These are phyloP conservation scores for Nansenia antarctica DNA, from an alignment of 2,113 vertebrate species.

Conservation along the genomic window DNA sequence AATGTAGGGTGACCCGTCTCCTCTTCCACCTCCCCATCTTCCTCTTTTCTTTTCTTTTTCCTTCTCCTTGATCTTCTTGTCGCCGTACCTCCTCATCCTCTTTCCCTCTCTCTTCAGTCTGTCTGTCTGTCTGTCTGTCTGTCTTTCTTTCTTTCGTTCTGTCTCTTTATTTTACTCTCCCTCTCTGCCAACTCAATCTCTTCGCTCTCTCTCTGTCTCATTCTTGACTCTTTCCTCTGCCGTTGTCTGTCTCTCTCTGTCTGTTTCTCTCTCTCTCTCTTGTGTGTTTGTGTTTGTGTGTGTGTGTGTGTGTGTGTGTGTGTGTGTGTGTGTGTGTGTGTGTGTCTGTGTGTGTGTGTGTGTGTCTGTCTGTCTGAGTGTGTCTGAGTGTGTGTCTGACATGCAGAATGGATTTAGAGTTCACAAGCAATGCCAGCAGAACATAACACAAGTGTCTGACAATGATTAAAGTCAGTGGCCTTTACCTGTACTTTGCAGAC, in stretches of 20 bases:
- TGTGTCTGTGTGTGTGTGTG: slow-evolving; percentile 2
- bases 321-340: slow-evolving; percentile 56
- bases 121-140: background rate
- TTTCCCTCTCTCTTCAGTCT: background rate
- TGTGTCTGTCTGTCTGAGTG: slow-evolving; percentile 26
- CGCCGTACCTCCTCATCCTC: too few species aligned
- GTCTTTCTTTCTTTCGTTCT: background rate
- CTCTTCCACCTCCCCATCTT: too few species aligned
- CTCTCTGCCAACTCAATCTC: background rate
- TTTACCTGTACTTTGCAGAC: background rate
- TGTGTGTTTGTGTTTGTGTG: slow-evolving; percentile 48
- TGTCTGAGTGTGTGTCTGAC: slow-evolving; percentile 46
- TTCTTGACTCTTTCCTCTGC: background rate
- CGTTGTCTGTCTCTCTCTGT: slow-evolving; percentile 1
- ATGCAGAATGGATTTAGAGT: background rate
- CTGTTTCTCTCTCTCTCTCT: slow-evolving; percentile 21
- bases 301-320: slow-evolving; percentile 32
- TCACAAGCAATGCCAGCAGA: background rate
- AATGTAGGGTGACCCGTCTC: too few species aligned
- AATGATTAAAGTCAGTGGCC: background rate
- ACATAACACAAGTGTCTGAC: background rate
- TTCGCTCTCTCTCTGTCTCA: slow-evolving; percentile 13
- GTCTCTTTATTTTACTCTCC: background rate
- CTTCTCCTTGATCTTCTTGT: too few species aligned
- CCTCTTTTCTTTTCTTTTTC: too few species aligned